A percentile compares a stretch with the other conserved stretches of the same genome.
Evolutionary conservation across 2,888 invertebrate genomes (phyloP).

Genomic region (Xanthia togata): DNA sequence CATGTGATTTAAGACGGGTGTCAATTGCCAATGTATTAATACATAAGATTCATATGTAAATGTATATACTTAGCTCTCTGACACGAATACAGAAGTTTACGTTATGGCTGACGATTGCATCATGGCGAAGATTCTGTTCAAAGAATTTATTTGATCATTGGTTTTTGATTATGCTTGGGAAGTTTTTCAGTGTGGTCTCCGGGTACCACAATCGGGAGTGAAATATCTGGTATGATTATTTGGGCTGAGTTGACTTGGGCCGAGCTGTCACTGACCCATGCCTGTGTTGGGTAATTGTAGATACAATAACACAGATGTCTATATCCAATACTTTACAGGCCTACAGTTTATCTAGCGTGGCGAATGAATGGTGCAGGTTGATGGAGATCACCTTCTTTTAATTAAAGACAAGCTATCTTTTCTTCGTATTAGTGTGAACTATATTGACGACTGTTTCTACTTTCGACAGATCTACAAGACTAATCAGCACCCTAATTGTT

Average conservation of each 20-base stretch:
- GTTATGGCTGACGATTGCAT: constrained; percentile 55
- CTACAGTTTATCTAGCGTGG: not conserved
- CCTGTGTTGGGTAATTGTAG: not conserved
- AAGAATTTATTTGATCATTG: constrained; percentile 34
- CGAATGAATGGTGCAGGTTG: not conserved
- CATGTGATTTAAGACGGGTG: constrained; percentile 70
- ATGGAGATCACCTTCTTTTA: not conserved
- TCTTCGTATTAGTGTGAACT: not conserved
- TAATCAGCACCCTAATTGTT: too few relatives aligned
- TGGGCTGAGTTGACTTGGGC: too few relatives aligned
- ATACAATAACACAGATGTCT: not conserved
- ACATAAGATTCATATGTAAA: constrained; percentile 73
- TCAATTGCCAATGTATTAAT: constrained; percentile 72
- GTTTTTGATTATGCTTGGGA: constrained; percentile 14
- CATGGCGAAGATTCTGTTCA: constrained; percentile 45
- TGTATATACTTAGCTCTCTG: constrained; percentile 65
- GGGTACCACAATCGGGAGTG: too few relatives aligned
- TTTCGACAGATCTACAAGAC: not conserved
- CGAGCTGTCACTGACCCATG: not conserved
- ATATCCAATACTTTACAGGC: not conserved
- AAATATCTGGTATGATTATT: too few relatives aligned
- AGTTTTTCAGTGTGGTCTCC: not conserved
- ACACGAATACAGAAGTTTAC: constrained; percentile 68
- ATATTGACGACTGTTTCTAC: not conserved
- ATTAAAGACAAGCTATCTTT: not conserved